Evolutionary conservation across 2,113 vertebrate species (phyloP), one percentile per base, ranked within the genome.

Genomic region (Caranx ignobilis): DNA sequence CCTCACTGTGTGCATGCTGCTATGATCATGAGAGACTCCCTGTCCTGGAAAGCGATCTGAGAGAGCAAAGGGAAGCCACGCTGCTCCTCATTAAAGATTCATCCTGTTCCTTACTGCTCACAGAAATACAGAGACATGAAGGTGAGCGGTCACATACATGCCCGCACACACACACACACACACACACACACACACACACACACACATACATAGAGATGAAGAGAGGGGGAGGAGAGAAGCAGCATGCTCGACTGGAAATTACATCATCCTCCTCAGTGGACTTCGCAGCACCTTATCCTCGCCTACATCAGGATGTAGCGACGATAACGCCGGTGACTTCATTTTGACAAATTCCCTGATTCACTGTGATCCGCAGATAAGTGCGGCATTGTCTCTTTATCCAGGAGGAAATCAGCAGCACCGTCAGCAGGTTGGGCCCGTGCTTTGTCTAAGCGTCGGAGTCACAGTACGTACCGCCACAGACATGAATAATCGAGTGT

Each of bases 1-100:
- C 63, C 56, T 71, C 82, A 69, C 69, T 81, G 81, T 57, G 56
- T 80, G 75, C 84, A 74, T 19, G 78, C 87, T 87, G 88, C 85
- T 87, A 68, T 80, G 86, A 92, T 92, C 90, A 92, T 76, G 87
- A 92, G 86, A 89, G 85, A 84, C 85, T 92, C 88, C 81, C 81
- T 85, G 93, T 94, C 92, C 81, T 91, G 87, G 90, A 92, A 91
- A 92, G 91, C 57, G 88, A 93, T 92, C 85, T 89, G 87, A 93
- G 86, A 74, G 79, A 88, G 88, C 72, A 77, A 75, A 83, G 84
- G 83, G 88, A 86, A 90, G 84, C 85, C 92, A 90, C 72, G 84
- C 83, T 89, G 93, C 89, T 93, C 52, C 75, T 79, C 88, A 92
- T 94, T 91, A 94, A 93, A 91, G 75, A 93, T 94, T 86, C 71